Conservation (phyloP, 2,888 invertebrate genomes). For the Pseudococcus viburni region DNA sequence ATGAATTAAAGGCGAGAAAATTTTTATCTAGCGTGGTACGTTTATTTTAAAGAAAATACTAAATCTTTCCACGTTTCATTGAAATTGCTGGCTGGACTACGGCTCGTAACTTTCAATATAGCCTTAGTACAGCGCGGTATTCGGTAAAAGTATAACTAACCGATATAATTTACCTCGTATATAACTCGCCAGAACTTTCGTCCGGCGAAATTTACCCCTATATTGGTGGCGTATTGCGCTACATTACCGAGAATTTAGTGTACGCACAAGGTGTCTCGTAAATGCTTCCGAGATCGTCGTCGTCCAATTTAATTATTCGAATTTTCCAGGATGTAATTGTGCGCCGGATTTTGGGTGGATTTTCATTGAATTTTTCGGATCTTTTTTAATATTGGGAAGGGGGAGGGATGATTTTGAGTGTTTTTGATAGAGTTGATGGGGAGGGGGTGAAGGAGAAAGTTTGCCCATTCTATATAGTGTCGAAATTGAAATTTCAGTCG, state of each 20-base stretch:
- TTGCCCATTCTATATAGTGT: too few species aligned
- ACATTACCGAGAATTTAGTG: neutral
- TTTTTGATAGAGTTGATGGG: too few species aligned
- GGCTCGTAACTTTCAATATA: slow-evolving; percentile 44
- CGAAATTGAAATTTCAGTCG: too few species aligned
- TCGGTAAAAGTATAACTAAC: slow-evolving; percentile 16
- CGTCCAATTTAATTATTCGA: neutral
- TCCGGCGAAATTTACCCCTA: neutral
- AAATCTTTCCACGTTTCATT: slow-evolving; percentile 31
- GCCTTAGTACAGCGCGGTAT: slow-evolving; percentile 18
- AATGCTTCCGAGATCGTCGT: neutral
- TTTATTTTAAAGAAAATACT: slow-evolving; percentile 9
- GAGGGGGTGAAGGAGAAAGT: too few species aligned
- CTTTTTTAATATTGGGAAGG: too few species aligned
- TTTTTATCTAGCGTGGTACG: slow-evolving; percentile 1
- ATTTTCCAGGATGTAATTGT: neutral
- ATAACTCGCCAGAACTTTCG: neutral
- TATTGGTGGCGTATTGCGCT: neutral
- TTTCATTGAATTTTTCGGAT: neutral
- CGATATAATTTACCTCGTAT: slow-evolving; percentile 8
- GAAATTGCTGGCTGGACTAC: slow-evolving; percentile 26
- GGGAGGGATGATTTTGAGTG: too few species aligned
- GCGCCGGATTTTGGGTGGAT: neutral
- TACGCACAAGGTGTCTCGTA: neutral
- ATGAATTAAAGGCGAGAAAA: slow-evolving; percentile 47